These are phyloP conservation scores for Embidobia sp. DNA, from an alignment of 2,888 invertebrate species.

Conservation along the genomic window DNA sequence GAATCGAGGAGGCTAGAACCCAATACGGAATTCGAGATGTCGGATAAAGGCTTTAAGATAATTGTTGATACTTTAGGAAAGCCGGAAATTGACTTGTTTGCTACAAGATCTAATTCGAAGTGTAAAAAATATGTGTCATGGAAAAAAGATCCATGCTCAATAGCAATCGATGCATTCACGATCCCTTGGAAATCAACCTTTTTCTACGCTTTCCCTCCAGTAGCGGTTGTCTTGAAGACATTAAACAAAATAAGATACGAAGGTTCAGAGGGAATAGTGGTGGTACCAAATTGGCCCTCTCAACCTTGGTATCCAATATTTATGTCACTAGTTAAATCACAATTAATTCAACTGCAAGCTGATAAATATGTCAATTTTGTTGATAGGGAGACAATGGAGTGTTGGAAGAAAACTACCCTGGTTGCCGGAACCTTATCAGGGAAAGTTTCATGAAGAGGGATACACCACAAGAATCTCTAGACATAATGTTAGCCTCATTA, in stretches of 20 bases:
- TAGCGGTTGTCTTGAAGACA: conserved; percentile 68
- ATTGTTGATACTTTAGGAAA: conserved; percentile 8
- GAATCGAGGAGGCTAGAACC: conserved; percentile 22
- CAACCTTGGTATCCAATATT: conserved; percentile 68
- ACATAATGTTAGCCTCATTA: conserved; percentile 37
- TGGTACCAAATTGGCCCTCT: conserved; percentile 73
- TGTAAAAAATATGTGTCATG: conserved; percentile 48
- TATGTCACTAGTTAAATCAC: too few species aligned
- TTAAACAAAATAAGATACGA: conserved; percentile 72
- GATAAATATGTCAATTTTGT: too few species aligned
- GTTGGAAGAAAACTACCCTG: conserved; percentile 11
- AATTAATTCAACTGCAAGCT: too few species aligned
- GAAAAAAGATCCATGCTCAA: conserved; percentile 19
- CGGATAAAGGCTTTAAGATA: background rate
- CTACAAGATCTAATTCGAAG: conserved; percentile 31
- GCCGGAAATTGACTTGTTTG: conserved; percentile 21
- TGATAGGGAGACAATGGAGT: conserved; percentile 11
- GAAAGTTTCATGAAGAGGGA: conserved; percentile 28
- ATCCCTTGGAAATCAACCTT: conserved; percentile 34
- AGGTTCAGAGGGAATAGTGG: conserved; percentile 70
- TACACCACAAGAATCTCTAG: conserved; percentile 12
- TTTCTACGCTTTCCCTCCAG: conserved; percentile 70
- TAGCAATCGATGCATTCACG: conserved; percentile 57
- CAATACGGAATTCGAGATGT: conserved; percentile 45
- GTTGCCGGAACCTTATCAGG: conserved; percentile 35